Evolutionary conservation across 2,888 invertebrate genomes (phyloP).

Genomic region (Apamea anceps): DNA sequence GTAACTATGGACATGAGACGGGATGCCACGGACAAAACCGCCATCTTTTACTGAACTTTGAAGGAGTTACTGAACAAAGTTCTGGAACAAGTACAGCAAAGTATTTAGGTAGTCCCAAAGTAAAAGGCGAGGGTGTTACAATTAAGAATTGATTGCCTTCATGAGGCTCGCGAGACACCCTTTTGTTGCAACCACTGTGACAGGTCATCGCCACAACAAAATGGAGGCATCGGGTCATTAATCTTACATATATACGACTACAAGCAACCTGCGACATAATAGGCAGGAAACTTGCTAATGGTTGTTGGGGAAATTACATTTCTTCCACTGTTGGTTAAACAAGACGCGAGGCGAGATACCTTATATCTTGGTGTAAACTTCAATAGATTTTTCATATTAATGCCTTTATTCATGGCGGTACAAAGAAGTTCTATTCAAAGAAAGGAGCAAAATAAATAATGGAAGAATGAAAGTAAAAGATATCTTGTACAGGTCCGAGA

Average conservation of each 20-base stretch:
- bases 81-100: conserved; percentile 23
- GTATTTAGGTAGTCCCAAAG: conserved; percentile 38
- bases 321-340: conserved; percentile 76
- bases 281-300: conserved; percentile 84
- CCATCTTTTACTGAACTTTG: conserved; percentile 47
- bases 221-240: conserved; percentile 82
- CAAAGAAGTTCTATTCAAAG: conserved; percentile 60
- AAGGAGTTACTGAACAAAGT: conserved; percentile 38
- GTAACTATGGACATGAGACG: conserved; percentile 28
- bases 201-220: conserved; percentile 79
- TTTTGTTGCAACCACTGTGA: conserved; percentile 79
- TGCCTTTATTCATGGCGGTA: conserved; percentile 56
- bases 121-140: conserved; percentile 55
- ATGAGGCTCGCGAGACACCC: conserved; percentile 68
- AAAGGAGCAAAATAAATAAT: conserved; percentile 60
- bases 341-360: conserved; percentile 66
- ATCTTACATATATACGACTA: conserved; percentile 85
- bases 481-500: conserved; percentile 27
- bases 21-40: conserved; percentile 19
- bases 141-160: conserved; percentile 75
- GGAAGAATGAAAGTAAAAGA: conserved; percentile 51
- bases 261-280: conserved; percentile 77
- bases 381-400: conserved; percentile 64
- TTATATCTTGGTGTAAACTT: conserved; percentile 68
- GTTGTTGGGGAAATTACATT: conserved; percentile 84